phyloP scores from a whole-genome alignment of 2,797 vertebrate species.

The Peromyscus aztecus region DNA sequence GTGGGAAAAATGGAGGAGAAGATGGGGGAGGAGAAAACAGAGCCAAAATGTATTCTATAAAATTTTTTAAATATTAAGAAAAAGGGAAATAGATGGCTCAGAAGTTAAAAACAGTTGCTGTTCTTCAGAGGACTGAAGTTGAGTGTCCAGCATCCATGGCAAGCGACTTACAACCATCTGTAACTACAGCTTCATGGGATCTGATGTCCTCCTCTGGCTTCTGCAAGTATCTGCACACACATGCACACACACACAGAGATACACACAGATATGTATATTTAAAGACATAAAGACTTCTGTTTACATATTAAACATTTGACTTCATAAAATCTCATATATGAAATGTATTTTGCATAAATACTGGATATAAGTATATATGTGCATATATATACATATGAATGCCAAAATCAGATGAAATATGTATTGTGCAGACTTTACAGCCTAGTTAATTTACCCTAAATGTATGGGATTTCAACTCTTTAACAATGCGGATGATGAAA shows the following conservation, averaged over 20 bases:
- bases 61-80: background rate
- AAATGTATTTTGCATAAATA: conserved; percentile 43
- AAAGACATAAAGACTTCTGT: background rate
- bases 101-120: background rate
- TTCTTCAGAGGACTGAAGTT: background rate
- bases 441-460: background rate
- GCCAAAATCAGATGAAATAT: conserved; percentile 12
- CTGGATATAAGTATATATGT: background rate
- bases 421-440: background rate
- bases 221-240: background rate
- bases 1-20: background rate
- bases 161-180: background rate
- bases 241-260: background rate
- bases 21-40: background rate
- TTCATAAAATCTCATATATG: conserved; percentile 7
- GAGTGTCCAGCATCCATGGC: too few relatives aligned
- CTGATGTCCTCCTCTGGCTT: background rate
- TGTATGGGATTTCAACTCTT: background rate
- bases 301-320: conserved; percentile 31
- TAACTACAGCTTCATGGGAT: background rate
- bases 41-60: background rate
- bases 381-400: background rate
- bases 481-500: background rate
- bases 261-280: background rate
- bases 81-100: background rate